Evolutionary conservation across 1,140 invertebrate genomes (phyloP), one percentile per base, ranked within the genome.

Genomic region (Megalopta genalis): DNA sequence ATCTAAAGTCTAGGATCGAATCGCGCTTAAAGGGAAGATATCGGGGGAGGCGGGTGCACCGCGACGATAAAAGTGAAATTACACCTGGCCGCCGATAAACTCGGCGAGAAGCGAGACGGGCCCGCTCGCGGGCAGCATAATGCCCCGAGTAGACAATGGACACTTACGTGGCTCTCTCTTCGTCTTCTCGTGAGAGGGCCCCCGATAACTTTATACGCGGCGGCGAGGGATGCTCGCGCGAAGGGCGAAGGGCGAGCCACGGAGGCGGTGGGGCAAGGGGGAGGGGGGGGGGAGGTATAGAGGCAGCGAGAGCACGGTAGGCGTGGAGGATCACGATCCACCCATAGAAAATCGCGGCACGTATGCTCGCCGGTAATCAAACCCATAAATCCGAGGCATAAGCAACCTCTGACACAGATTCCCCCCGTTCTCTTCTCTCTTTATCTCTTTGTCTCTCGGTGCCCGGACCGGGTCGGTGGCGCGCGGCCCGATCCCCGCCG

Each of bases 311-410:
- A 46, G 42, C 9, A 46, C 18, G 49, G 49, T 16, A 88, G 90
- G 90, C 90, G 90, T 90, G 90, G 89, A 90, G 80, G 88, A 90
- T 90, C 89, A 90, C 89, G 89, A 90, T 87, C 90, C 88, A 89
- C 84, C 86, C 87, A 88, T 89, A 90, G 84, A 88, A 89, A 90
- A 90, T 88, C 88, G 80, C 83, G 71, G 80, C 83, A 81, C 87
- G 85, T 84, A 84, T 83, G 82, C 70, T 49, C 76, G 77, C 74
- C 78, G 78, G 84, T 89, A 89, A 88, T 90, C 89, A 90, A 88
- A 90, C 82, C 85, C 86, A 90, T 89, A 90, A 89, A 89, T 89
- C 84, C 88, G 72, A 88, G 81, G 74, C 79, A 84, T 86, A 88
- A 89, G 84, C 87, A 89, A 88, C 87, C 88, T 88, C 88, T 86